phyloP scores from a whole-genome alignment of 2,888 invertebrate genomes.

The Homarus gammarus region DNA sequence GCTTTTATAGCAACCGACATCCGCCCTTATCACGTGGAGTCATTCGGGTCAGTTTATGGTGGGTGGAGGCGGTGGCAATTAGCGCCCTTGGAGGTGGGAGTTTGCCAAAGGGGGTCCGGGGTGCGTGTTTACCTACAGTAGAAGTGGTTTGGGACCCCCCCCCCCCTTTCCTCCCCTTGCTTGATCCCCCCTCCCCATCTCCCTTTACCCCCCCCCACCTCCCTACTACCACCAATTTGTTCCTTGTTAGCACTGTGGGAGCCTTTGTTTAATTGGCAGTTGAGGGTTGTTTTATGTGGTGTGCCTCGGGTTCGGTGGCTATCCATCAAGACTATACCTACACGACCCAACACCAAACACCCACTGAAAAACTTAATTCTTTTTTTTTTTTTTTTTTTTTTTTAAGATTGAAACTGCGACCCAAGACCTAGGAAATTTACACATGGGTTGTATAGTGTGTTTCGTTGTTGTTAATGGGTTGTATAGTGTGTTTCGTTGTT shows the following conservation, averaged over 20 bases:
- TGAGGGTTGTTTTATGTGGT: conserved; percentile 37
- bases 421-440: too few species aligned
- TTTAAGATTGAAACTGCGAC: too few species aligned
- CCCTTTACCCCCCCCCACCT: too few species aligned
- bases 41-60: conserved; percentile 31
- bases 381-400: too few species aligned
- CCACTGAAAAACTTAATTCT: too few species aligned
- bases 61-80: neutral
- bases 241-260: conserved; percentile 55
- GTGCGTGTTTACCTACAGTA: conserved; percentile 20
- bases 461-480: too few species aligned
- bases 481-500: too few species aligned
- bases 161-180: neutral
- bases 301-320: too few species aligned
- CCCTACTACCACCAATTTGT: conserved; percentile 35
- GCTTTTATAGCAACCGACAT: conserved; percentile 14
- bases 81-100: conserved; percentile 25
- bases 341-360: too few species aligned
- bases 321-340: too few species aligned
- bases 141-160: neutral
- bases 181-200: too few species aligned
- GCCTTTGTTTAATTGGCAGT: conserved; percentile 41
- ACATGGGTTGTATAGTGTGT: too few species aligned
- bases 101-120: neutral
- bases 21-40: conserved; percentile 29